These are phyloP conservation scores for Drosophila nikananu DNA, from an alignment of 1,140 invertebrate species.

Conservation along the genomic window DNA sequence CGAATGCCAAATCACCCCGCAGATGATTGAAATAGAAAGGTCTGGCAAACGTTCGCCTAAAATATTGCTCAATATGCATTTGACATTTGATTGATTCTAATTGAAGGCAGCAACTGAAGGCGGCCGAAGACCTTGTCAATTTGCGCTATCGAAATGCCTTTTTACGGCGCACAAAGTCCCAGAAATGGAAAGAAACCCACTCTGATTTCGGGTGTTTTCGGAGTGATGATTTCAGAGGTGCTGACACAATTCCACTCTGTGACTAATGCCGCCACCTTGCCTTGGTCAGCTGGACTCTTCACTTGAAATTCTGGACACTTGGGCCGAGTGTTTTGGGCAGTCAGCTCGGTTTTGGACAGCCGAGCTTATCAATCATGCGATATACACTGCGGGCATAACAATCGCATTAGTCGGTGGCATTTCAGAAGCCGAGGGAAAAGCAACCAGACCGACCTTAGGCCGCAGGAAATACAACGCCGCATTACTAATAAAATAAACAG, in stretches of 20 bases:
- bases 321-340: conserved; percentile 30
- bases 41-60: conserved; percentile 26
- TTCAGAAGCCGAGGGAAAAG: conserved; percentile 5
- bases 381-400: conserved; percentile 64
- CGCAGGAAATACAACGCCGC: conserved; percentile 74
- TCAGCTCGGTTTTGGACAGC: conserved; percentile 24
- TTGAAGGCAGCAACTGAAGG: conserved; percentile 41
- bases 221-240: conserved; percentile 41
- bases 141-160: conserved; percentile 24
- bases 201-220: conserved; percentile 36
- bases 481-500: conserved; percentile 82
- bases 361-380: conserved; percentile 50
- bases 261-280: conserved; percentile 34
- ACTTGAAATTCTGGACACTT: conserved; percentile 54
- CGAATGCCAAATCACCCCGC: conserved; percentile 8
- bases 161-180: conserved; percentile 18
- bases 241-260: conserved; percentile 34
- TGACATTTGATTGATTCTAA: conserved; percentile 50
- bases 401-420: conserved; percentile 68
- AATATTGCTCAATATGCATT: conserved; percentile 42
- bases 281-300: conserved; percentile 1
- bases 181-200: conserved; percentile 43
- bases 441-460: conserved; percentile 35
- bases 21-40: conserved; percentile 40
- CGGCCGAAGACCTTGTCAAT: conserved; percentile 22